Percentiles rank a stretch among this genome's conserved stretches.
These are phyloP conservation scores for Synergus laeviventris DNA, from an alignment of 2,888 invertebrate genomes.

Conservation along the genomic window DNA sequence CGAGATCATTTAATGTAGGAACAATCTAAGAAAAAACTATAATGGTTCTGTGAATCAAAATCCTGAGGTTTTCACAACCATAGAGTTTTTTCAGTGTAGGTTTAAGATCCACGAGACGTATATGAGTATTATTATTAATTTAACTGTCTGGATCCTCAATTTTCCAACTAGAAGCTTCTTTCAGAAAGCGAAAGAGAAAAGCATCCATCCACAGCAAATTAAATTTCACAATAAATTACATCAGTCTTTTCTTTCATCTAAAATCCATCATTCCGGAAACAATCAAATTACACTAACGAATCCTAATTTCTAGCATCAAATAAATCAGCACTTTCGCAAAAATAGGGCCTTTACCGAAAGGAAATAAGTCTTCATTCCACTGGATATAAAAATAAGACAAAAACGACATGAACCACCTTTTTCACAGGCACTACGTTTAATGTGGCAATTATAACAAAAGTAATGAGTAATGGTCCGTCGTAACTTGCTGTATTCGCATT, in stretches of 20 bases:
- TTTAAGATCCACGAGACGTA: not conserved
- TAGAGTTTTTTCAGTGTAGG: too few relatives aligned
- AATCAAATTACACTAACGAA: not conserved
- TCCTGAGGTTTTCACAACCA: too few relatives aligned
- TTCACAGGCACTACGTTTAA: conserved; percentile 33
- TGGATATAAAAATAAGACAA: not conserved
- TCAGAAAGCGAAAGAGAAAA: not conserved
- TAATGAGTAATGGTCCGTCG: conserved; percentile 39
- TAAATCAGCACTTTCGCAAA: conserved; percentile 17
- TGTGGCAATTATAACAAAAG: conserved; percentile 39
- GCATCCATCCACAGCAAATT: not conserved
- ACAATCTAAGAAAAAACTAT: too few relatives aligned
- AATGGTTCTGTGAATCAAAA: too few relatives aligned
- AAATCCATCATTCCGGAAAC: conserved; percentile 6
- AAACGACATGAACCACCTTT: conserved; percentile 19
- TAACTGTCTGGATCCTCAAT: not conserved
- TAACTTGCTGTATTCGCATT: conserved; percentile 30
- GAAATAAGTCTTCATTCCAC: not conserved
- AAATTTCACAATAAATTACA: not conserved
- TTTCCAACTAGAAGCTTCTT: conserved; percentile 4
- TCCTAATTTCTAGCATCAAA: conserved; percentile 5
- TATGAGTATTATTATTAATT: not conserved
- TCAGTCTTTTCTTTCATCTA: not conserved
- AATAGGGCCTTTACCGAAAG: not conserved
- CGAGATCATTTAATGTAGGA: too few relatives aligned